These are phyloP conservation scores for Tragelaphus oryx DNA, from an alignment of 2,797 vertebrate species.

Conservation along the genomic window DNA sequence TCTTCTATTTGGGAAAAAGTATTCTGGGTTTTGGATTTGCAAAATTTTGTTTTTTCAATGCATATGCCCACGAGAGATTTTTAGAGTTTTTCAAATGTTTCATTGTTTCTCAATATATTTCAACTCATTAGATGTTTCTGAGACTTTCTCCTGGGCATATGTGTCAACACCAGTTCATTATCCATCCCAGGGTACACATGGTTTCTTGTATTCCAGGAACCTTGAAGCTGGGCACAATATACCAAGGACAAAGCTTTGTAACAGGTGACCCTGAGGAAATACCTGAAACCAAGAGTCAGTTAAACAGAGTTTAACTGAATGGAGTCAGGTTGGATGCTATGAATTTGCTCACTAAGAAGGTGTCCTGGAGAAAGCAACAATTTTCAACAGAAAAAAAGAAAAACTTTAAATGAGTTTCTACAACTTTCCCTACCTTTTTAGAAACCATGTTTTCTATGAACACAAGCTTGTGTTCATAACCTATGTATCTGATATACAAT, in stretches of 20 bases:
- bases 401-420: not conserved
- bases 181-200: not conserved
- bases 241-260: not conserved
- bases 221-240: not conserved
- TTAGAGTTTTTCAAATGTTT: slow-evolving; percentile 16
- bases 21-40: not conserved
- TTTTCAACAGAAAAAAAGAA: not conserved
- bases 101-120: not conserved
- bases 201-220: not conserved
- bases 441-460: not conserved
- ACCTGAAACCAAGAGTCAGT: not conserved
- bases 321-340: not conserved
- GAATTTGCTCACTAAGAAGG: not conserved
- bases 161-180: slow-evolving; percentile 30
- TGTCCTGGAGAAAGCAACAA: not conserved
- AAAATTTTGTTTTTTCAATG: slow-evolving; percentile 6
- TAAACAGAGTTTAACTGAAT: not conserved
- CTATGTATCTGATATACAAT: slow-evolving; percentile 31
- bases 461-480: slow-evolving; percentile 27
- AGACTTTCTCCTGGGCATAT: not conserved
- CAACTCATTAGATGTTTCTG: not conserved
- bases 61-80: not conserved
- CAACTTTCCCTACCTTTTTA: not conserved
- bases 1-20: not conserved
- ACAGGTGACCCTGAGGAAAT: not conserved